Percentiles rank a stretch among this genome's conserved stretches.
Conservation (phyloP, 2,797 vertebrate species). For the Coluber constrictor region DNA sequence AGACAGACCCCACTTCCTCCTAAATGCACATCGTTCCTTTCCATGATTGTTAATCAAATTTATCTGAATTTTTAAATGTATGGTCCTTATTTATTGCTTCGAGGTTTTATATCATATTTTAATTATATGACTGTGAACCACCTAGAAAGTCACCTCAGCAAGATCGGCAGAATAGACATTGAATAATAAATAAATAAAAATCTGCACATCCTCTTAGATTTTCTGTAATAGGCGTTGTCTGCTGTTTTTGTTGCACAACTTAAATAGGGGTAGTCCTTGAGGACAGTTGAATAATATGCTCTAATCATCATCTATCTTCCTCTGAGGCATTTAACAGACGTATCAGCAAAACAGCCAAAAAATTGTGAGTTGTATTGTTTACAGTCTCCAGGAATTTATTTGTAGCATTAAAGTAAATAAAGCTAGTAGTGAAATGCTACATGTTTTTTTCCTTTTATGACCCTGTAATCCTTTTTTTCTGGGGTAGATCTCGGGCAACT, state of each 20-base stretch:
- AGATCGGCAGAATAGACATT: not conserved
- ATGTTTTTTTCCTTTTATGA: not conserved
- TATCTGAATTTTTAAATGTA: not conserved
- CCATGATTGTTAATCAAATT: not conserved
- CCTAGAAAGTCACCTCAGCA: not conserved
- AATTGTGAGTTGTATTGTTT: not conserved
- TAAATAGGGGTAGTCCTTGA: not conserved
- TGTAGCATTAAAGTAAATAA: not conserved
- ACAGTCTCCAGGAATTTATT: not conserved
- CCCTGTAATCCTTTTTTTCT: not conserved
- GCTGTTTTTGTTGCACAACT: not conserved
- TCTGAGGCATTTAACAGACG: not conserved
- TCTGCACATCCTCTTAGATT: not conserved
- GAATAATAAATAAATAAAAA: not conserved
- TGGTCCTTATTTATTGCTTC: not conserved
- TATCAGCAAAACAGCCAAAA: not conserved
- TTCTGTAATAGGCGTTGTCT: not conserved
- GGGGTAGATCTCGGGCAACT: not conserved
- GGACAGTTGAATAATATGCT: not conserved
- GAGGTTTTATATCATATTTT: not conserved
- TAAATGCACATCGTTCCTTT: not conserved
- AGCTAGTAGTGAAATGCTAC: not conserved
- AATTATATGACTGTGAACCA: not conserved
- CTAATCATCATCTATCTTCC: not conserved
- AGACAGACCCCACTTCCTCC: not conserved